Evolutionary conservation across 2,888 invertebrate genomes (phyloP), one percentile per base, ranked within the genome.

Genomic region (Aplocera efformata): DNA sequence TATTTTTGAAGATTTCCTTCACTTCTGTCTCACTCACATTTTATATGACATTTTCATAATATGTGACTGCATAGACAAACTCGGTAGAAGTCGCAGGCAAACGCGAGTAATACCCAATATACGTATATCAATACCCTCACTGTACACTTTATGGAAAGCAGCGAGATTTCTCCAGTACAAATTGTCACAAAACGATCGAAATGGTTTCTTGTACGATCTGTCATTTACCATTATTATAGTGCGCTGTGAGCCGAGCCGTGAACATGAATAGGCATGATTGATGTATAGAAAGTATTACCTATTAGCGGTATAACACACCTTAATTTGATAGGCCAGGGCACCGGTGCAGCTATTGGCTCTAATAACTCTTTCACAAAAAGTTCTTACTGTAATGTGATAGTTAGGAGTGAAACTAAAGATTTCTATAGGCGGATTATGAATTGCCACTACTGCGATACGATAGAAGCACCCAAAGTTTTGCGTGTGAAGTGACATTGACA

Each of bases 271-370:
- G 69, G 58, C 68, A 56, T 80, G 81, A 84, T 81, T 72, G 79
- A 84, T 81, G 75, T 57, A 59, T 82, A 79, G 84, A 85, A 85
- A 85, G 84, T 74, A 59, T 60, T 67, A 64, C 64, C 60, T 61
- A 62, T 71, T 71, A 72, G 57, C 58, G 53, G 58, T 68, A 63
- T 64, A 62, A 51, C 51, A 58, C 49, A 41, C 43, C 56, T 48
- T 56, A 49, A 50, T 50, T 57, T 59, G 50, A 66, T 17, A 17
- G 13, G 13, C 13, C 5, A 17, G 2, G 13, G 13, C 13, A 17
- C 5, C 13, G 13, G 5, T 17, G 5, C 5, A 17, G 13, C 13
- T 17, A 5, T 17, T 17, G 13, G 13, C 13, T 17, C 13, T 17
- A 3, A 17, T 17, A 5, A 17, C 13, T 3, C 13, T 17, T 17